These are phyloP conservation scores for Anniella stebbinsi DNA, from an alignment of 2,797 vertebrate species.

Conservation along the genomic window DNA sequence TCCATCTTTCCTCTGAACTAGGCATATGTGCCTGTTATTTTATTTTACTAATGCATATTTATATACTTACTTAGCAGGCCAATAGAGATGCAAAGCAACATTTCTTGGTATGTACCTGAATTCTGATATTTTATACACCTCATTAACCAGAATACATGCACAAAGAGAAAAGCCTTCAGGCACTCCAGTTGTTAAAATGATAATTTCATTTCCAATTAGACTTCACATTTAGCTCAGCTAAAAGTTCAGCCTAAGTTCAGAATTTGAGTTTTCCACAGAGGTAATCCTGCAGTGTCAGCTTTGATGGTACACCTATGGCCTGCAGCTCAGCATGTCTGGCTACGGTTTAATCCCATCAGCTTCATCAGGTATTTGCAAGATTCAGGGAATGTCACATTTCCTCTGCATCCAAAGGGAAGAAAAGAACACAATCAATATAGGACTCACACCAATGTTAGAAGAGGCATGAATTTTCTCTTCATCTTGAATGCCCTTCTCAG, in stretches of 20 bases:
- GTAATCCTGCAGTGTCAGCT: slow-evolving; percentile 20
- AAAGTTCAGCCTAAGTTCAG: slow-evolving; percentile 38
- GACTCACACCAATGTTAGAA: neutral
- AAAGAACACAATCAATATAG: neutral
- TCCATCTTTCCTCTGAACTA: neutral
- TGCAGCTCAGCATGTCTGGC: neutral
- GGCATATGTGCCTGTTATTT: neutral
- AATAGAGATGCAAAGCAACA: slow-evolving; percentile 16
- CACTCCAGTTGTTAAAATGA: slow-evolving; percentile 41
- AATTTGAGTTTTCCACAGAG: slow-evolving; percentile 15
- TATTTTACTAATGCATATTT: slow-evolving; percentile 6
- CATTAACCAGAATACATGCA: slow-evolving; percentile 25
- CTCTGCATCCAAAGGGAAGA: neutral
- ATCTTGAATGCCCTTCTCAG: neutral
- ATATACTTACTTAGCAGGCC: neutral
- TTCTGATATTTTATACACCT: slow-evolving; percentile 28
- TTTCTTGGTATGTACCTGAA: slow-evolving; percentile 13
- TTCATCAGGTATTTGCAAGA: neutral
- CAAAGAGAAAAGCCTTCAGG: slow-evolving; percentile 27
- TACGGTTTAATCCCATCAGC: slow-evolving; percentile 12
- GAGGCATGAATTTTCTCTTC: neutral
- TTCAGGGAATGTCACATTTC: neutral
- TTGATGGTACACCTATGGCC: slow-evolving; percentile 12
- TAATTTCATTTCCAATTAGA: slow-evolving; percentile 45
- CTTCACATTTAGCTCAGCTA: slow-evolving; percentile 33